A percentile compares a stretch with the other conserved stretches of the same genome.
phyloP scores from a whole-genome alignment of 2,888 invertebrate genomes.

The Rhyacophila evoluta region DNA sequence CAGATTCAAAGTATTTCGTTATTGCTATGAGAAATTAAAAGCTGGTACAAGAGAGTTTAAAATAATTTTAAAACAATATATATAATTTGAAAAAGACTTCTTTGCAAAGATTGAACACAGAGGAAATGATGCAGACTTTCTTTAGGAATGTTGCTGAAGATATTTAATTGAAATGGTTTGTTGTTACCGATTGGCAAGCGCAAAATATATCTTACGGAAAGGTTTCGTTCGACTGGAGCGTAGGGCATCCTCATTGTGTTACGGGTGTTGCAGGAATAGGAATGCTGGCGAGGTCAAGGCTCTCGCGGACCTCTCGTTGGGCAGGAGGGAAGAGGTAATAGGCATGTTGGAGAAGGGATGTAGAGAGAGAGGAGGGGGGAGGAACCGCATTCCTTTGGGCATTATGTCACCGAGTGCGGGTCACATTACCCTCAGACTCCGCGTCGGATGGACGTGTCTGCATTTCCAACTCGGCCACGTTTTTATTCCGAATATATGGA shows the following conservation, averaged over 20 bases:
- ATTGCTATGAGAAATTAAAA: no score
- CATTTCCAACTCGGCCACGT: neutral
- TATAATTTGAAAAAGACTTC: no score
- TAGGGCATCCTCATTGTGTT: slow-evolving; percentile 8
- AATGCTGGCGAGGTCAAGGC: slow-evolving; percentile 49
- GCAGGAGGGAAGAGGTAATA: slow-evolving; percentile 51
- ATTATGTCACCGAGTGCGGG: slow-evolving; percentile 57
- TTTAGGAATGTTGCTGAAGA: no score
- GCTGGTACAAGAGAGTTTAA: no score
- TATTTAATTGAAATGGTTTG: no score
- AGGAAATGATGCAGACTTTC: no score
- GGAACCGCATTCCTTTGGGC: slow-evolving; percentile 58
- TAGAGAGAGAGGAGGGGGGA: slow-evolving; percentile 54
- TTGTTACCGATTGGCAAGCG: no score
- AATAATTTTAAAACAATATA: no score
- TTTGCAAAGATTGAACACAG: no score
- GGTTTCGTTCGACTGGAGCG: neutral
- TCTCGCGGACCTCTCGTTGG: slow-evolving; percentile 36
- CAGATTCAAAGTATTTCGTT: no score
- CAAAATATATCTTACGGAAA: neutral
- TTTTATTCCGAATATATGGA: no score
- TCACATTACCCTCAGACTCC: slow-evolving; percentile 35
- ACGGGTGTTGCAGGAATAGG: slow-evolving; percentile 45
- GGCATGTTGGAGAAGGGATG: slow-evolving; percentile 56
- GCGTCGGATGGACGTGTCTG: neutral